phyloP scores from a whole-genome alignment of 2,888 invertebrate species.

The Sesia apiformis region DNA sequence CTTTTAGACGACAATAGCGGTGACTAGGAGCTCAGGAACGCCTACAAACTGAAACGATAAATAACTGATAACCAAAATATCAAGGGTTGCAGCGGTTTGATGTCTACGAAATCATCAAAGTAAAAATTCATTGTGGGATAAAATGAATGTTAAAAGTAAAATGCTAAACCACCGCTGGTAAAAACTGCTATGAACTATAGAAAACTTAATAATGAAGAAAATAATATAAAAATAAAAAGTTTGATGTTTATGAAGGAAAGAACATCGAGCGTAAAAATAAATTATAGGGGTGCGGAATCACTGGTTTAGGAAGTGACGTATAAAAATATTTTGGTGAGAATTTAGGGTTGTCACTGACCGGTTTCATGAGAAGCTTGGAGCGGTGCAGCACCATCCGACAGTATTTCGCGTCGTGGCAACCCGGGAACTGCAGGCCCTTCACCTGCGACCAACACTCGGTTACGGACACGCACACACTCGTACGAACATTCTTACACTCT shows the following conservation, averaged over 20 bases:
- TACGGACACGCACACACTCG: conserved; percentile 35
- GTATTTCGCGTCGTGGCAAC: conserved; percentile 95
- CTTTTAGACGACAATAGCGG: no score
- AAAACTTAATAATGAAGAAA: no score
- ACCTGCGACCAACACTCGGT: conserved; percentile 80
- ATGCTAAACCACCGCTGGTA: conserved; percentile 16
- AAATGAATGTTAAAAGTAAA: conserved; percentile 10
- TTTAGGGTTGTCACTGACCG: conserved; percentile 83
- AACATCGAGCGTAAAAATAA: conserved; percentile 31
- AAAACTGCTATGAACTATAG: not conserved
- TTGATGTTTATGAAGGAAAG: conserved; percentile 10
- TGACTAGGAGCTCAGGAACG: no score
- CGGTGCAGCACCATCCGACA: conserved; percentile 97
- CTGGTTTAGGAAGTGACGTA: conserved; percentile 31
- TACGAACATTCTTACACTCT: conserved; percentile 13
- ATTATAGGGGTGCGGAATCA: conserved; percentile 27
- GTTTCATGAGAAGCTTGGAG: conserved; percentile 95
- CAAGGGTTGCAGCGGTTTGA: not conserved
- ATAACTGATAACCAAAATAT: not conserved
- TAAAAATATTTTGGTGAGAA: not conserved
- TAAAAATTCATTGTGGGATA: not conserved
- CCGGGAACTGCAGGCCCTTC: conserved; percentile 97
- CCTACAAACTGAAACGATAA: no score
- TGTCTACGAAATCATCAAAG: not conserved
- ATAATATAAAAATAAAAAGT: no score